Conservation (phyloP, 2,113 vertebrate species). For the Rhabdornis inornatus region DNA sequence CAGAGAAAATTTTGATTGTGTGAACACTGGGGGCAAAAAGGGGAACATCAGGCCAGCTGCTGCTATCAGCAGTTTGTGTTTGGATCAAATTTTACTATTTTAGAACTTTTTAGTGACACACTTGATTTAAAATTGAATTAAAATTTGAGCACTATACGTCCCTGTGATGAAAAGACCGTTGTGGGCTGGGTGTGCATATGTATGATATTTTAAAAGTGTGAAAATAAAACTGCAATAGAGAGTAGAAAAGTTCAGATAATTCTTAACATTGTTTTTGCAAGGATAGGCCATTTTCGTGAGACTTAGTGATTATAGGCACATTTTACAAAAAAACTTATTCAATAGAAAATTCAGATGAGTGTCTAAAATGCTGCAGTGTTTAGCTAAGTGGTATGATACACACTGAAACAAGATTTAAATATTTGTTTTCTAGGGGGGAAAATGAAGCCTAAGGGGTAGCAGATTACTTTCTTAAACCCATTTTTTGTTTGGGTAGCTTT, state of each 20-base stretch:
- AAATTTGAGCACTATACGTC: background rate
- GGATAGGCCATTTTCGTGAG: background rate
- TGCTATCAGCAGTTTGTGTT: background rate
- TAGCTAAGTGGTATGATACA: background rate
- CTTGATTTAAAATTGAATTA: background rate
- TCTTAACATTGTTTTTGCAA: background rate
- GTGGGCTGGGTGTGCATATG: background rate
- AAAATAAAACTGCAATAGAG: background rate
- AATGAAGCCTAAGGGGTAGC: background rate
- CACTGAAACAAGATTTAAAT: background rate
- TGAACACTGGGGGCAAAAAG: background rate
- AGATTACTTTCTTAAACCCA: background rate
- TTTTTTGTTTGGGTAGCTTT: background rate
- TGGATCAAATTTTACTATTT: background rate
- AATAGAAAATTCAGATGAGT: background rate
- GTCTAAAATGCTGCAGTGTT: background rate
- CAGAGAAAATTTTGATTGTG: background rate
- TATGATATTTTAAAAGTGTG: background rate
- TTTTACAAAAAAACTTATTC: background rate
- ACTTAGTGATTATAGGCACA: background rate
- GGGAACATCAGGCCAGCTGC: rapidly evolving
- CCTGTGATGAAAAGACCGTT: background rate
- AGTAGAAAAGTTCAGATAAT: background rate
- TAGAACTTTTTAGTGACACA: background rate
- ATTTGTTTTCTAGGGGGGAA: background rate